A percentile compares a stretch with the other conserved stretches of the same genome.
Evolutionary conservation across 37 sponge, comb jelly and placozoan species (phyloP).

Genomic region (Aphrocallistes beatrix): DNA sequence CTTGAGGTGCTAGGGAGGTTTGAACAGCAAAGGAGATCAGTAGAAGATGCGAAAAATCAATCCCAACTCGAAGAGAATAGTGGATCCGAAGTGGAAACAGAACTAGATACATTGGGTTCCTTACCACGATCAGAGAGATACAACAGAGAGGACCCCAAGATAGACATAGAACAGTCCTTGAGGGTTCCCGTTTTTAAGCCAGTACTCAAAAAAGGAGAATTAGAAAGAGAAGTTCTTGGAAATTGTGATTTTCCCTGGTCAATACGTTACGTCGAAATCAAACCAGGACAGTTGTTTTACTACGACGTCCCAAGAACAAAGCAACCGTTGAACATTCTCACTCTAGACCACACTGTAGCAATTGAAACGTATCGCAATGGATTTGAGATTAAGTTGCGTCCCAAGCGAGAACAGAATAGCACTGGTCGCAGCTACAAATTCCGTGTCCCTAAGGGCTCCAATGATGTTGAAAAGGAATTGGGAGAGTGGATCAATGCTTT

Average conservation of each 20-base stretch:
- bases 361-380: neutral
- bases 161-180: neutral
- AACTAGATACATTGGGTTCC: neutral
- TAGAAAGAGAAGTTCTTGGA: neutral
- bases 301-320: neutral
- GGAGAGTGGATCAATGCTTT: neutral
- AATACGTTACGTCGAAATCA: constrained; percentile 16
- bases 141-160: too few species aligned
- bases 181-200: neutral
- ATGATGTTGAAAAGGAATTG: neutral
- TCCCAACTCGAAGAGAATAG: neutral
- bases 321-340: neutral
- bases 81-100: neutral
- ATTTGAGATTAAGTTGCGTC: neutral
- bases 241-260: neutral
- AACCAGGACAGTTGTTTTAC: neutral
- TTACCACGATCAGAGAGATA: neutral
- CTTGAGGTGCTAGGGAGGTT: neutral
- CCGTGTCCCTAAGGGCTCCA: neutral
- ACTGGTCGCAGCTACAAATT: neutral
- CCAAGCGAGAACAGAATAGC: neutral
- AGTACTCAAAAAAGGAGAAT: neutral
- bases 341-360: neutral
- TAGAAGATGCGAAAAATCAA: neutral
- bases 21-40: neutral